Base-by-base conservation (phyloP, 2,797 vertebrate genomes). In the Pipistrellus nathusii region DNA sequence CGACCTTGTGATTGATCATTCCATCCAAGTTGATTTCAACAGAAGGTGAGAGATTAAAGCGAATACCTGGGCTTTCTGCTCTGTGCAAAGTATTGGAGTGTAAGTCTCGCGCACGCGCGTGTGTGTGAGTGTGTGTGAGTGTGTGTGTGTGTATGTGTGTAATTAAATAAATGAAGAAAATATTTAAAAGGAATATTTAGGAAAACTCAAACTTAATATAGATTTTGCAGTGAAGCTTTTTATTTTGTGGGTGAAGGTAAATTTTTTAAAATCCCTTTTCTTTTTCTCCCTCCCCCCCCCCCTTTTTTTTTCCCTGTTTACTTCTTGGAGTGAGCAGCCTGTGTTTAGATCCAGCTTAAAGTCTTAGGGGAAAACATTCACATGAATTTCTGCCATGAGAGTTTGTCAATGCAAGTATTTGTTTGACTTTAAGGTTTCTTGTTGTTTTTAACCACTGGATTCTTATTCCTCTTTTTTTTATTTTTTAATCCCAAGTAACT, bases 21-120 rank as follows among this genome's bases (percentile, higher is more conserved):
- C 99, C 95, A 99, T 99, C 97, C 99, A 99, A 96, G 99, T 99
- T 91, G 99, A 99, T 98, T 99, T 99, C 96, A 99, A 98, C 98
- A 99, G 99, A 94, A 98, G 99, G 99, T 99, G 98, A 98, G 98
- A 75, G 71, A 84, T 77, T 32, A 88, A 84, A 69, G 87, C 90
- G 25, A 69, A 59, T 68, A 66, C 84, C 8, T 55, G 90, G 2
- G 20, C 18, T 89, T 93, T 92, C 69, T 71, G 57, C 51, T 94
- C 84, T 90, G 25, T 86, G 64, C 15, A 90, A 14, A 90, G 27
- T 93, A 55, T 66, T 69, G 6, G 23, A 62, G 21, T 57, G 9
- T 13, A 48, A 20, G 3, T 89, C 30, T 73, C n/a, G 5, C 35
- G 35, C 35, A 35, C 4, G 38, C 38, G 38, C 38, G 44, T 2